Evolutionary conservation across 2,888 invertebrate genomes (phyloP), one percentile per base, ranked within the genome.

Genomic region (Cryptocephalus moraei): DNA sequence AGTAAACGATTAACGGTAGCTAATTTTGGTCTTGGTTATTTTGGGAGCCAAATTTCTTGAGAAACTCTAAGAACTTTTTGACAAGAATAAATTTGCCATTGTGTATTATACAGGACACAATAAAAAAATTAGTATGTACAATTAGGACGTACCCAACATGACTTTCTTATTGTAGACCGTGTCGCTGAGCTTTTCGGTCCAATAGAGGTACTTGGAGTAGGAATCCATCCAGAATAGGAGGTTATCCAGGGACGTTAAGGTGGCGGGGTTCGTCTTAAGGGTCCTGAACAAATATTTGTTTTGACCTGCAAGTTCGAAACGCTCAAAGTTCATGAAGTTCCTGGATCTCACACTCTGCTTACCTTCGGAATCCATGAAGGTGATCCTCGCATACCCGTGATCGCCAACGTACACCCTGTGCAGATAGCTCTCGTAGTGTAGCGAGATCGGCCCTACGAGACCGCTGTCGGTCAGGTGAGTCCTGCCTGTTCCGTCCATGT

Each of bases 161-260:
- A 73, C 60, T 49, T 63, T 67, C 49, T 71, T 73, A 13, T 64
- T 65, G 44, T 62, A 65, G 32, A 45, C 68, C 50, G 43, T 50
- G 0, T 62, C 63, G 43, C 65, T 55, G 46, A 71, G 72, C 53
- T 77, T 79, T 56, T 76, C 70, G 1, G 76, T 72, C 79, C 80
- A 87, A 62, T 76, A 81, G 6, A 88, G 61, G 3, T 74, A 65
- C 3, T 72, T 64, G 0, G 81, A 78, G 13, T 73, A 68, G 11
- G 74, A 61, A 55, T 78, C 76, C 0, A 81, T 78, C 87, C 88
- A 89, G 63, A 86, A 86, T 12, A 87, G 63, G 58, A 81, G 78
- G 9, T 75, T 72, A n/a, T 77, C 78, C 0, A 84, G 70, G 2
- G 81, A 63, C 0, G 82, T 75, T 36, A 88, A 56, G 33, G 78